Percentiles rank a stretch among this genome's conserved stretches.
phyloP scores from a whole-genome alignment of 2,888 invertebrate genomes.

The Plutella xylostella region DNA sequence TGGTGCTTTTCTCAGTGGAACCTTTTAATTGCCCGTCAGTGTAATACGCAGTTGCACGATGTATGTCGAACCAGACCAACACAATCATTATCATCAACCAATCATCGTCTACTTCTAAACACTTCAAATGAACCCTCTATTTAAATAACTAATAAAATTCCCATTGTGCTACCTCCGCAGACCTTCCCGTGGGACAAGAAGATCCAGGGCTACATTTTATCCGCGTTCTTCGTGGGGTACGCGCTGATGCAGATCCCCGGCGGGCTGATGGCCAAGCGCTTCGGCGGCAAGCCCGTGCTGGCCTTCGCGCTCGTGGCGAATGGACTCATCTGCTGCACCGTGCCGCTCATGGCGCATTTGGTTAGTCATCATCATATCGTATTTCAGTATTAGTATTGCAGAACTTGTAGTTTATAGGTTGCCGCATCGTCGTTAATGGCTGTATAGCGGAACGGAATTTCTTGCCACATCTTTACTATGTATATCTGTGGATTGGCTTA shows the following conservation, averaged over 20 bases:
- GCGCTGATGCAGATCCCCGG: conserved; percentile 78
- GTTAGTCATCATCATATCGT: conserved; percentile 29
- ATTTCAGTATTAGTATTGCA: neutral
- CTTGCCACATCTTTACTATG: neutral
- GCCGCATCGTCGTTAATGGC: neutral
- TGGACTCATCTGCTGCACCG: conserved; percentile 66
- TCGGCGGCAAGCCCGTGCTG: conserved; percentile 81
- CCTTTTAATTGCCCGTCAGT: no score
- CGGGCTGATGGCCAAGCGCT: conserved; percentile 78
- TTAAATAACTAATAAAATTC: no score
- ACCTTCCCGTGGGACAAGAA: conserved; percentile 69
- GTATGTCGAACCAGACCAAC: no score
- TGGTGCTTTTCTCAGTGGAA: no score
- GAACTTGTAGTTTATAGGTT: no score
- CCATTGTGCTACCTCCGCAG: no score
- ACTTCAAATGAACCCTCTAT: no score
- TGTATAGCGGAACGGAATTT: neutral
- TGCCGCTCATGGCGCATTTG: conserved; percentile 69
- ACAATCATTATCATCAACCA: no score
- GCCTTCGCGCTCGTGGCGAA: conserved; percentile 65
- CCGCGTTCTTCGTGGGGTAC: conserved; percentile 87
- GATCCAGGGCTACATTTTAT: conserved; percentile 72
- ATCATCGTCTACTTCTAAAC: no score
- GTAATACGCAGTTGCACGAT: no score
- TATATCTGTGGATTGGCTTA: neutral